These are phyloP conservation scores for Sphaerodactylus townsendi DNA, from an alignment of 2,113 vertebrate genomes.

Conservation along the genomic window DNA sequence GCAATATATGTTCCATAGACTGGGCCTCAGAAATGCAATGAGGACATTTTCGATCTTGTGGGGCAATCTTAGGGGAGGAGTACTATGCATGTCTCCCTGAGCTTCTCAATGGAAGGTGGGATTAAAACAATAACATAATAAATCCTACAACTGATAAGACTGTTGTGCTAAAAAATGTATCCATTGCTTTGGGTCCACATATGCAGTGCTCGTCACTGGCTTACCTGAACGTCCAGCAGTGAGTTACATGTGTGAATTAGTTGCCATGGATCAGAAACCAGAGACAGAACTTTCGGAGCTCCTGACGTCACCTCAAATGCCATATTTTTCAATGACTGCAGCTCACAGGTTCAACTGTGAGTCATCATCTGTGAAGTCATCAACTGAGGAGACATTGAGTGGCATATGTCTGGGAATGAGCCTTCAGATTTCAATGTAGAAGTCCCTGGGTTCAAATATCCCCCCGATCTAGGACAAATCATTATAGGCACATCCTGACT, in stretches of 20 bases:
- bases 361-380: background rate
- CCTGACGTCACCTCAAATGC: background rate
- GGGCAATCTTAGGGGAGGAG: no score
- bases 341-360: background rate
- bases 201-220: background rate
- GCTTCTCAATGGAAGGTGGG: no score
- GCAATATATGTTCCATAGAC: no score
- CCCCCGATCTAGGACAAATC: background rate
- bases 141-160: no score
- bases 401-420: background rate
- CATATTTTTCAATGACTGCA: background rate
- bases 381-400: background rate
- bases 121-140: no score
- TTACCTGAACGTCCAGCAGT: no score
- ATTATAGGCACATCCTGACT: background rate
- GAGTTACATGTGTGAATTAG: background rate
- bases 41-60: no score
- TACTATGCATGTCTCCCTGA: no score
- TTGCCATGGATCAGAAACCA: background rate
- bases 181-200: background rate
- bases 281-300: background rate
- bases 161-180: no score
- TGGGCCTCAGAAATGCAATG: no score
- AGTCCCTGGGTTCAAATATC: no score
- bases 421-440: no score